These are phyloP conservation scores for Catagonus wagneri DNA, from an alignment of 2,113 vertebrate genomes.

Conservation along the genomic window DNA sequence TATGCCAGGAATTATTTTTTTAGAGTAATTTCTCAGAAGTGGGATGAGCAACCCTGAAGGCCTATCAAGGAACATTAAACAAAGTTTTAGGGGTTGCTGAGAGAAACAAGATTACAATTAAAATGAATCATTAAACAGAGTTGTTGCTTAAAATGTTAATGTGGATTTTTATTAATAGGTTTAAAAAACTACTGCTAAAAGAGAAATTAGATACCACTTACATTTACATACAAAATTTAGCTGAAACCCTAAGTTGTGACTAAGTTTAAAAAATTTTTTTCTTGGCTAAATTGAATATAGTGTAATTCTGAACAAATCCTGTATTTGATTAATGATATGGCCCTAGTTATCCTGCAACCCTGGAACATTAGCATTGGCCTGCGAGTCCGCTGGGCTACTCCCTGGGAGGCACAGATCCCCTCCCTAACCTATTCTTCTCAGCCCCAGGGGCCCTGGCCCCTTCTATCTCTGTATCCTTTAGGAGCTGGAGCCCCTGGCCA, in stretches of 20 bases:
- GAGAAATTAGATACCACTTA: conserved; percentile 30
- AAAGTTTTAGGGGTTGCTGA: not conserved
- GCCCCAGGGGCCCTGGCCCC: not conserved
- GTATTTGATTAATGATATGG: conserved; percentile 37
- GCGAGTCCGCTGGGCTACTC: not conserved
- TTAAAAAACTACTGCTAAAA: conserved; percentile 61
- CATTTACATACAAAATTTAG: conserved; percentile 41
- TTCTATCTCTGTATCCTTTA: not conserved
- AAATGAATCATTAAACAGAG: conserved; percentile 55
- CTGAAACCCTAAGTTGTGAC: conserved; percentile 35
- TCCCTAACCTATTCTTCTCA: not conserved
- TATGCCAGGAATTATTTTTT: conserved; percentile 49
- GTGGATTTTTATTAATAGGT: conserved; percentile 60
- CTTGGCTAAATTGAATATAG: conserved; percentile 38
- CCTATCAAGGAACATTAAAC: conserved; percentile 24
- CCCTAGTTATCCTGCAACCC: not conserved
- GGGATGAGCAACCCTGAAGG: conserved; percentile 19
- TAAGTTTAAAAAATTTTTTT: conserved; percentile 57
- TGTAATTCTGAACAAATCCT: conserved; percentile 60
- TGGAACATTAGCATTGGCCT: conserved; percentile 26
- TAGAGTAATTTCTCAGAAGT: conserved; percentile 51
- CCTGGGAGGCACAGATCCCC: not conserved
- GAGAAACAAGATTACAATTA: conserved; percentile 13
- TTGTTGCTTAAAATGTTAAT: conserved; percentile 56
- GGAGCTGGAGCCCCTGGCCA: not conserved